phyloP scores from a whole-genome alignment of 2,113 vertebrate genomes.

The Redunca redunca region DNA sequence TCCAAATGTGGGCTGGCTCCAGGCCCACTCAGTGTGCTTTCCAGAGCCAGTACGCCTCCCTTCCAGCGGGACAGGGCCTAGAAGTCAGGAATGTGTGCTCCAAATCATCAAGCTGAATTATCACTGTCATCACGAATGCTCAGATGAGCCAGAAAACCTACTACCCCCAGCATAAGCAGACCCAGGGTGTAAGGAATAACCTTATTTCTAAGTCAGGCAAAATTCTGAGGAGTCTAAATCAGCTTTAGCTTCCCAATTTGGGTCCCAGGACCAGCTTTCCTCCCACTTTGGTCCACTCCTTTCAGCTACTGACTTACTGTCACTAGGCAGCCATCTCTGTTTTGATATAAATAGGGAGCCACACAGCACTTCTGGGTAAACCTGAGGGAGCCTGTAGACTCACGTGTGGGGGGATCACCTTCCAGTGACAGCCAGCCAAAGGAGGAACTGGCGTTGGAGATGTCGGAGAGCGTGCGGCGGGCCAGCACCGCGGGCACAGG shows the following conservation, averaged over 20 bases:
- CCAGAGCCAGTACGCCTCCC: not conserved
- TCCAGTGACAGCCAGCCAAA: slow-evolving; percentile 88
- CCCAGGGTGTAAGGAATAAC: not conserved
- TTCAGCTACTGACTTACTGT: not conserved
- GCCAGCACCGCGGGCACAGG: slow-evolving; percentile 79
- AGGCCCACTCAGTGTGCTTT: not conserved
- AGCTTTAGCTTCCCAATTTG: not conserved
- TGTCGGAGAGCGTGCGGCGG: slow-evolving; percentile 91
- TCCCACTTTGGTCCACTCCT: not conserved
- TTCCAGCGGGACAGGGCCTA: not conserved
- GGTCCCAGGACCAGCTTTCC: not conserved
- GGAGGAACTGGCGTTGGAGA: slow-evolving; percentile 86
- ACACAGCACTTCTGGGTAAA: not conserved
- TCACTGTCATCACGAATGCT: not conserved
- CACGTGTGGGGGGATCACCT: slow-evolving; percentile 78
- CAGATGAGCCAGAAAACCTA: not conserved
- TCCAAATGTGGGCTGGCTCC: not conserved
- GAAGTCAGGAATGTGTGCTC: not conserved
- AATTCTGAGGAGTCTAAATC: not conserved
- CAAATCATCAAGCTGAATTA: not conserved
- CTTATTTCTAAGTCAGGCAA: not conserved
- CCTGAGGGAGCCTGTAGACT: not conserved
- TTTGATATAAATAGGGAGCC: not conserved
- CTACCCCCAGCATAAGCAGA: not conserved
- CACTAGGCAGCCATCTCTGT: not conserved